Conservation (phyloP, 2,797 vertebrate genomes). For the Microcaecilia unicolor region DNA sequence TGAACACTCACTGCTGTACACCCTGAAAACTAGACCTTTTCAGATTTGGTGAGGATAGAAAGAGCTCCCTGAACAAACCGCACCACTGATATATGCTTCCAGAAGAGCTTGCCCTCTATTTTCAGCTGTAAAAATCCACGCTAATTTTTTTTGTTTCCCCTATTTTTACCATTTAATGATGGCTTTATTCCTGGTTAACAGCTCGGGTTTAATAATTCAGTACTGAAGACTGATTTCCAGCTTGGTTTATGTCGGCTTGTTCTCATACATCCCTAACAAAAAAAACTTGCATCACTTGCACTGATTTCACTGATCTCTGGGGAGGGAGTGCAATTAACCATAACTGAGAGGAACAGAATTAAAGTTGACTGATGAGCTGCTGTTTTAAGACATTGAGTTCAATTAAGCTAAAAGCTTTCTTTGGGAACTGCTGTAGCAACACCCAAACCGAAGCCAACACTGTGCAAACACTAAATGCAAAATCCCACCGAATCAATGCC, state of each 20-base stretch:
- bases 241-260: conserved; percentile 8
- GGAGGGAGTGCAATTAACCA: conserved; percentile 40
- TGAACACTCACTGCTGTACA: no score
- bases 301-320: conserved; percentile 33
- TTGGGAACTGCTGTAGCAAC: conserved; percentile 8
- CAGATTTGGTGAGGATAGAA: no score
- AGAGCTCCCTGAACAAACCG: no score
- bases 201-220: no score
- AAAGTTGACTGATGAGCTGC: conserved; percentile 43
- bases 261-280: conserved; percentile 8
- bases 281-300: conserved; percentile 20
- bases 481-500: no score
- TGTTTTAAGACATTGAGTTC: conserved; percentile 44
- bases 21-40: no score
- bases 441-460: no score
- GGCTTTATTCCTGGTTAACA: no score
- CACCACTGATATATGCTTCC: no score
- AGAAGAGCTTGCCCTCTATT: conserved; percentile 9
- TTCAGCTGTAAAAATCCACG: conserved; percentile 14
- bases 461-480: no score
- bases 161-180: no score
- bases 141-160: no score
- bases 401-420: conserved; percentile 62
- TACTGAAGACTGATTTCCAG: conserved; percentile 8
- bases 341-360: conserved; percentile 31